Evolutionary conservation across 2,888 invertebrate genomes (phyloP), one percentile per base, ranked within the genome.

Genomic region (Drosophila hamatofila): DNA sequence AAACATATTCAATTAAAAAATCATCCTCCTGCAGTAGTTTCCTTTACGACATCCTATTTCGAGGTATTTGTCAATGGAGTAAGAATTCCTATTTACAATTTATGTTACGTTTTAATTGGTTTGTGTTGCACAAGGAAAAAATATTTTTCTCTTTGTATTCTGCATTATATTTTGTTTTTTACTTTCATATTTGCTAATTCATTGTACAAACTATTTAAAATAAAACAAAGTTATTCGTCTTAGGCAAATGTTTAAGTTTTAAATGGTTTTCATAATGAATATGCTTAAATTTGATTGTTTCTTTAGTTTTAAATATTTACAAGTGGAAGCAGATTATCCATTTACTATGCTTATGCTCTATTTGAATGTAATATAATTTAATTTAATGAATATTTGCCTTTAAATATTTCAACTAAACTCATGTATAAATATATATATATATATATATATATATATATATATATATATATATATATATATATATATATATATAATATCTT

Each of bases 21-120:
- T 93, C 93, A 90, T 92, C 93, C 89, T 93, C 93, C 89, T 93
- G 93, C 93, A 93, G 93, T 93, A 93, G 92, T 92, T 93, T 93
- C 91, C 92, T 93, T 90, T 92, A 93, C 91, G 93, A 93, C 93
- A 91, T 92, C 87, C 90, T 93, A 90, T 93, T 93, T 92, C 92
- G 93, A 93, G 93, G 93, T 93, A 93, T 93, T 93, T 92, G 92
- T 92, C 90, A 91, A 89, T 89, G 91, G 91, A 92, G 91, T 91
- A 92, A 92, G 90, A 88, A 85, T 85, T 91, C 80, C 75, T 64
- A 77, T 78, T 76, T 80, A 62, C 77, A 80, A 57, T 73, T 75
- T 78, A 69, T 74, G 72, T 75, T 74, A 71, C 63, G 58, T 64
- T 68, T 56, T 55, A 23, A 60, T 70, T 65, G 66, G 64, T 77